These are phyloP conservation scores for Drosophila parvula DNA, from an alignment of 1,140 invertebrate species.

Conservation along the genomic window DNA sequence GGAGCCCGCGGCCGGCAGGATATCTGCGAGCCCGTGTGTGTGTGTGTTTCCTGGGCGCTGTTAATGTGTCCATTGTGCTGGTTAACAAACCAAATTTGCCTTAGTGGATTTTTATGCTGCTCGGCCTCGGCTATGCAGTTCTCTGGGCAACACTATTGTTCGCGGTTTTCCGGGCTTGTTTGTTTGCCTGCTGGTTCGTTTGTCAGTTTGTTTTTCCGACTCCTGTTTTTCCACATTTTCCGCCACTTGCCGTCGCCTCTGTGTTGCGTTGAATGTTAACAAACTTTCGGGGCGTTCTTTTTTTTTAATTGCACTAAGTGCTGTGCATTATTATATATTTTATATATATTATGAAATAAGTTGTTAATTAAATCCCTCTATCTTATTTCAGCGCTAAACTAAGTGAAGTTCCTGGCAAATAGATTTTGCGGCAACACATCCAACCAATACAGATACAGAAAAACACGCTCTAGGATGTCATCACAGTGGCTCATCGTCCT, in stretches of 20 bases:
- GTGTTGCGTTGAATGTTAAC: conserved; percentile 13
- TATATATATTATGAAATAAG: neutral
- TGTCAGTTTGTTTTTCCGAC: conserved; percentile 32
- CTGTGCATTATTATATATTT: neutral
- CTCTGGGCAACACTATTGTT: conserved; percentile 34
- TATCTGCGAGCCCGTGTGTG: conserved; percentile 1
- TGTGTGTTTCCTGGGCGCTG: conserved; percentile 27
- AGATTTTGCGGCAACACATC: neutral
- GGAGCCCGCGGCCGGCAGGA: conserved; percentile 20
- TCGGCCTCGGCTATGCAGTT: conserved; percentile 51
- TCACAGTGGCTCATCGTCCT: conserved; percentile 49
- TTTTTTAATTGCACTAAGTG: conserved; percentile 31
- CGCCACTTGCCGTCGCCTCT: neutral
- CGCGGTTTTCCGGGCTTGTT: conserved; percentile 47
- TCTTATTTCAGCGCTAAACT: conserved; percentile 9
- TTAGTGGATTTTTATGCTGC: conserved; percentile 68
- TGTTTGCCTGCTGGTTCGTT: conserved; percentile 35
- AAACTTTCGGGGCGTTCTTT: conserved; percentile 13
- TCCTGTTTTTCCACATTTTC: conserved; percentile 11
- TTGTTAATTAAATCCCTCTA: neutral
- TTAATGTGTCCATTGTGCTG: conserved; percentile 62
- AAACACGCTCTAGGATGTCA: conserved; percentile 43
- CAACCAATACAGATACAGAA: conserved; percentile 2
- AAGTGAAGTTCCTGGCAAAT: conserved; percentile 11
- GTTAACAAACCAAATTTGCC: conserved; percentile 72